These are phyloP conservation scores for Blennius ocellaris DNA, from an alignment of 2,113 vertebrate genomes.

Conservation along the genomic window DNA sequence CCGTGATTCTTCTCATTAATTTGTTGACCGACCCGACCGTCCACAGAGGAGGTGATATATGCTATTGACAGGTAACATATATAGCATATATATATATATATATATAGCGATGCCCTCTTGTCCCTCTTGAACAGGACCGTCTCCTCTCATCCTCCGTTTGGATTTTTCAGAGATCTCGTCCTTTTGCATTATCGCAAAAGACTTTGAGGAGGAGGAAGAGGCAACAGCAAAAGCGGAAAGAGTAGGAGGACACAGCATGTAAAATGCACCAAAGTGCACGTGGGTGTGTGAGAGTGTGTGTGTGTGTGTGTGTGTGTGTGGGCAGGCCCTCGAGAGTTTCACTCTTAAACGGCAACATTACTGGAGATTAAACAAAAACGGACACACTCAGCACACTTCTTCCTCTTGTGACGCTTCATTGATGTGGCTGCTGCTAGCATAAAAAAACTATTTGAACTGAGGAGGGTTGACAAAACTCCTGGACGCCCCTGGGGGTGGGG, in stretches of 20 bases:
- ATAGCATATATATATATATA: too few species aligned
- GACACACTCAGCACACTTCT: slow-evolving; percentile 15
- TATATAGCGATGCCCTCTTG: slow-evolving; percentile 9
- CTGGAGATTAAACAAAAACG: slow-evolving; percentile 50
- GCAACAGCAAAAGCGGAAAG: not conserved
- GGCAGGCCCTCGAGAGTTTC: slow-evolving; percentile 18
- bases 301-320: slow-evolving; percentile 31
- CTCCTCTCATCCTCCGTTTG: slow-evolving; percentile 14
- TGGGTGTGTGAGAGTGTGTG: slow-evolving; percentile 23
- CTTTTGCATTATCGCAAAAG: slow-evolving; percentile 36
- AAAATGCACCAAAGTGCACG: slow-evolving; percentile 1
- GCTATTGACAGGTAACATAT: slow-evolving; percentile 9
- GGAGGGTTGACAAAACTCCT: slow-evolving; percentile 30
- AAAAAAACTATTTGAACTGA: slow-evolving; percentile 28
- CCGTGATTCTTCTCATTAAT: too few species aligned
- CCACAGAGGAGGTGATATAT: slow-evolving; percentile 36
- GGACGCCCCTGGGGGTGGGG: slow-evolving; percentile 6
- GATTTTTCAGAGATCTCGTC: slow-evolving; percentile 47
- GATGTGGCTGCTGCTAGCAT: slow-evolving; percentile 31
- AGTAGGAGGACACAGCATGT: slow-evolving; percentile 23
- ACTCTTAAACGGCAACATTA: slow-evolving; percentile 48
- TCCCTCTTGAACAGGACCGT: not conserved
- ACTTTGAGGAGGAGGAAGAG: slow-evolving; percentile 25
- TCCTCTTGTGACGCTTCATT: not conserved
- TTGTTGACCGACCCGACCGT: not conserved